Percentiles rank a stretch among this genome's conserved stretches.
Evolutionary conservation across 2,888 invertebrate genomes (phyloP).

Genomic region (Norana najaformis): DNA sequence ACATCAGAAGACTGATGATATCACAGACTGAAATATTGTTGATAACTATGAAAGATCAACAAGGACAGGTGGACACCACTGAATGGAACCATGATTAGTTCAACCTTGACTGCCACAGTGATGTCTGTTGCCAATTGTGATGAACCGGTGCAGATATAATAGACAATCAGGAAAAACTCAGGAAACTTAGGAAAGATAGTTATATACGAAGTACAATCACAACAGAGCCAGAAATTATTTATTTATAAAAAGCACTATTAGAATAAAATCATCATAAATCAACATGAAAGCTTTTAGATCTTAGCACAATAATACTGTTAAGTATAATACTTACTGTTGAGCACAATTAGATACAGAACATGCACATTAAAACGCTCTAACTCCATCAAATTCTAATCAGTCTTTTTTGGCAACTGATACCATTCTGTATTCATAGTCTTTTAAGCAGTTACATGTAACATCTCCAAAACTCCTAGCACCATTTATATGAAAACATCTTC

Average conservation of each 20-base stretch:
- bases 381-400: neutral
- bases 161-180: neutral
- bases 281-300: neutral
- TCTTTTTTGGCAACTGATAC: neutral
- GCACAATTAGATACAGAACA: neutral
- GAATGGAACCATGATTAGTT: neutral
- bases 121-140: neutral
- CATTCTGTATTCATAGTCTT: neutral
- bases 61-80: neutral
- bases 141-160: neutral
- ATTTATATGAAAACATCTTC: neutral
- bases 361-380: neutral
- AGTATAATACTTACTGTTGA: neutral
- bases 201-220: neutral
- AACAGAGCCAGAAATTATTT: neutral
- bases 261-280: neutral
- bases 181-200: neutral
- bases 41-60: no score
- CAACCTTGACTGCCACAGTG: neutral
- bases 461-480: neutral
- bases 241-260: neutral
- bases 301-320: neutral
- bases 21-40: no score
- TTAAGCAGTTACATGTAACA: neutral
- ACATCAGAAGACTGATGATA: no score